Base-by-base conservation (phyloP, 2,888 invertebrate species). In the Bellardia bayeri region DNA sequence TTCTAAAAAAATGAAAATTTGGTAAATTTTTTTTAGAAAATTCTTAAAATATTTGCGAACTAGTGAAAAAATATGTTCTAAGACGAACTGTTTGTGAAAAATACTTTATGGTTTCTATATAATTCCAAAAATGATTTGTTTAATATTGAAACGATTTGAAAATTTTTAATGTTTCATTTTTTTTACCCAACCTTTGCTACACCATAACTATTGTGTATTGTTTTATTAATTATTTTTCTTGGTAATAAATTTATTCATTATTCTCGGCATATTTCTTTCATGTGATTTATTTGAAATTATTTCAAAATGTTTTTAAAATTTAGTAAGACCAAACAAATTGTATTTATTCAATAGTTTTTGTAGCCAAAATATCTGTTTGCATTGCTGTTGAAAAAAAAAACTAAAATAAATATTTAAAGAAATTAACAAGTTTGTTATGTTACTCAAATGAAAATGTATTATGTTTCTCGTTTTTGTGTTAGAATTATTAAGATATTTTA, bases 191-290 rank as follows among this genome's bases (percentile, higher is more conserved):
- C 45, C 63, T 37, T 13, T 71, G 33, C 56, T 78, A 23, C 13
- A 56, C 14, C 2, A 45, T 71, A 33, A 63, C n/a, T 63, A 6
- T 37, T 3, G 5, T 37, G 3, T 37, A 37, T 88, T 80, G 69
- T 86, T 83, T 56, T 78, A 63, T 82, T 75, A 61, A 76, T 37
- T 66, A 56, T 79, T 23, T 89, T 83, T 80, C 76, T 84, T 88
- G 80, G 74, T 89, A 82, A 89, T 89, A 87, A 82, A 81, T 90
- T 89, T 89, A 89, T 90, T 89, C 88, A 89, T 85, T 88, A 89
- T 90, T 90, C 89, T 87, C 87, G 90, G 89, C 85, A 89, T 89
- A 89, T 83, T 78, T 82, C 64, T 63, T 56, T 71, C 40, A 42
- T 9, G 14, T 45, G 14, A 56, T 45, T 33, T 85, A 64, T 68